Percentiles rank a stretch among this genome's conserved stretches.
Conservation (phyloP, 2,797 vertebrate species). For the Acomys russatus region DNA sequence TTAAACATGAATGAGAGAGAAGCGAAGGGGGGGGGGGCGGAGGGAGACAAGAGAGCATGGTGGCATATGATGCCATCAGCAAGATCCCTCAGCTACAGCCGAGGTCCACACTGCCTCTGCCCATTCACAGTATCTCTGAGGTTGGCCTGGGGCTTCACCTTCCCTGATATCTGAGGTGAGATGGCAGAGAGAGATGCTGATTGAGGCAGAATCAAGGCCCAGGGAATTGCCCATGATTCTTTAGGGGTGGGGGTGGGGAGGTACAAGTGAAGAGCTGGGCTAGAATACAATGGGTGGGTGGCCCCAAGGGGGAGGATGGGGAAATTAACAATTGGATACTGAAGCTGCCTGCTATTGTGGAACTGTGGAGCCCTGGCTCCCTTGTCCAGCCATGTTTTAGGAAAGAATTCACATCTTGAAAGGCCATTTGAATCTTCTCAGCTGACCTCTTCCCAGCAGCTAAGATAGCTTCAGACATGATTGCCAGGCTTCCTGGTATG, state of each 20-base stretch:
- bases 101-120: neutral
- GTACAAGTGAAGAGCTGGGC: neutral
- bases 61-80: rapidly evolving
- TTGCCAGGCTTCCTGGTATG: neutral
- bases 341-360: neutral
- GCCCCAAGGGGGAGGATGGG: neutral
- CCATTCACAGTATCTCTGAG: neutral
- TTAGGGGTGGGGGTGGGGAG: neutral
- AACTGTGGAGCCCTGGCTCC: neutral
- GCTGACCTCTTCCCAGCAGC: neutral
- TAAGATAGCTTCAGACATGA: neutral
- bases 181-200: neutral
- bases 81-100: neutral
- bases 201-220: neutral
- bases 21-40: neutral
- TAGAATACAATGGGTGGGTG: neutral
- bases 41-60: rapidly evolving
- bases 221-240: neutral
- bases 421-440: neutral
- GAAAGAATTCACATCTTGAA: neutral
- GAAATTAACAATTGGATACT: neutral
- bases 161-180: neutral
- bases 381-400: neutral
- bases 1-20: neutral
- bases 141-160: neutral